phyloP scores from a whole-genome alignment of 2,797 vertebrate species.

The Lepidocolaptes lacrymiger region DNA sequence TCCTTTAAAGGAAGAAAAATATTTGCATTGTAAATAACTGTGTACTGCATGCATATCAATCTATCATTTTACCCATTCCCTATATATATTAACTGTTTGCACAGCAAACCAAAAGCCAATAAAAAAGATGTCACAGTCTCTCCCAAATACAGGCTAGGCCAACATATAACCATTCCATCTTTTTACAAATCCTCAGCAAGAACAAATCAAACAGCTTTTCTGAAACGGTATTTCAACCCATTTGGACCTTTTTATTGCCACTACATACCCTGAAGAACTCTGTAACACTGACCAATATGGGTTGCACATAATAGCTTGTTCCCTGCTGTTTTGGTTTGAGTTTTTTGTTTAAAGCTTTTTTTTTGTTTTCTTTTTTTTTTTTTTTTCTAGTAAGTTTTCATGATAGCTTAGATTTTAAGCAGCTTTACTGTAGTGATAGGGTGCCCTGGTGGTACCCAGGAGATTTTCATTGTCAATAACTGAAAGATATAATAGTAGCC shows the following conservation, averaged over 20 bases:
- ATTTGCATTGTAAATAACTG: neutral
- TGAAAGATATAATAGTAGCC: conserved; percentile 1
- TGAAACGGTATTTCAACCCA: neutral
- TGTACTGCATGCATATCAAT: neutral
- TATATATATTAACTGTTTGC: neutral
- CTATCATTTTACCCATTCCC: neutral
- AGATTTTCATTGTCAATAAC: conserved; percentile 24
- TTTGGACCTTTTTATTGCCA: neutral
- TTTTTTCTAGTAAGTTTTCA: neutral
- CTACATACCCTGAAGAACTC: neutral
- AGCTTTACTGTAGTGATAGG: neutral
- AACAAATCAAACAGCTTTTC: neutral
- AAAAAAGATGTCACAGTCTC: neutral
- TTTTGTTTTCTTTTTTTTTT: neutral
- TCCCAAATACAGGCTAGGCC: neutral
- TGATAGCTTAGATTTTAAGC: conserved; percentile 8
- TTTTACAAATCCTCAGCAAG: neutral
- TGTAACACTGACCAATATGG: neutral
- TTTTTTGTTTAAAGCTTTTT: neutral
- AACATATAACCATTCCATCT: neutral
- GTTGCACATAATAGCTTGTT: neutral
- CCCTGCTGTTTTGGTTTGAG: neutral
- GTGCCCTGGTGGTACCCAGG: neutral
- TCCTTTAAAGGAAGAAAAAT: neutral
- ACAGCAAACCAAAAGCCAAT: neutral